Conservation (phyloP, 2,888 invertebrate genomes). For the Cartodere bifasciata region DNA sequence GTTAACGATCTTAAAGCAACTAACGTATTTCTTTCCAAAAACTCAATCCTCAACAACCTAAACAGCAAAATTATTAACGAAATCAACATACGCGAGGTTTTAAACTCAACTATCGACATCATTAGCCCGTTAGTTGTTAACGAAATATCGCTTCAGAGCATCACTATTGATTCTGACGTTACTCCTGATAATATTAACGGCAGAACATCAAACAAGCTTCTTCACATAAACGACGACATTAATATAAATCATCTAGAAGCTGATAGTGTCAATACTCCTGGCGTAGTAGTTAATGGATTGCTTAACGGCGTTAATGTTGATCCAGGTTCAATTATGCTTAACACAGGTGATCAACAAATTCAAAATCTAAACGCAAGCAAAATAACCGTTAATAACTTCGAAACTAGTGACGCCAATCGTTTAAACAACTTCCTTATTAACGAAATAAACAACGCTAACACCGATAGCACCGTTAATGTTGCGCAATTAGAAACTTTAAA, state of each 20-base stretch:
- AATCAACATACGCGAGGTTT: too few relatives aligned
- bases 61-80: too few relatives aligned
- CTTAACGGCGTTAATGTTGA: conserved; percentile 20
- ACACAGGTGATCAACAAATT: conserved; percentile 29
- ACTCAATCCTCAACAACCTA: not conserved
- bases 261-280: conserved; percentile 24
- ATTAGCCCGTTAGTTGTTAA: too few relatives aligned
- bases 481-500: conserved; percentile 26
- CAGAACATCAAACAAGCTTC: conserved; percentile 19
- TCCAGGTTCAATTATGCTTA: too few relatives aligned
- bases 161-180: conserved; percentile 22
- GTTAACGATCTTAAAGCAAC: not conserved
- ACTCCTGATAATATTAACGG: conserved; percentile 24
- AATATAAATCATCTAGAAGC: conserved; percentile 22
- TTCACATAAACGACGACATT: conserved; percentile 19
- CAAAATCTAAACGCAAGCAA: conserved; percentile 19
- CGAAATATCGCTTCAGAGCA: too few relatives aligned
- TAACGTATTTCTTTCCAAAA: not conserved
- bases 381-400: conserved; percentile 23
- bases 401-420: conserved; percentile 3
- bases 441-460: conserved; percentile 26
- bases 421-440: too few relatives aligned
- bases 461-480: conserved; percentile 16
- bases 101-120: too few relatives aligned
- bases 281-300: conserved; percentile 15